Percentiles rank a stretch among this genome's conserved stretches.
Conservation (phyloP, 1,140 invertebrate genomes). For the Sogatella furcifera region DNA sequence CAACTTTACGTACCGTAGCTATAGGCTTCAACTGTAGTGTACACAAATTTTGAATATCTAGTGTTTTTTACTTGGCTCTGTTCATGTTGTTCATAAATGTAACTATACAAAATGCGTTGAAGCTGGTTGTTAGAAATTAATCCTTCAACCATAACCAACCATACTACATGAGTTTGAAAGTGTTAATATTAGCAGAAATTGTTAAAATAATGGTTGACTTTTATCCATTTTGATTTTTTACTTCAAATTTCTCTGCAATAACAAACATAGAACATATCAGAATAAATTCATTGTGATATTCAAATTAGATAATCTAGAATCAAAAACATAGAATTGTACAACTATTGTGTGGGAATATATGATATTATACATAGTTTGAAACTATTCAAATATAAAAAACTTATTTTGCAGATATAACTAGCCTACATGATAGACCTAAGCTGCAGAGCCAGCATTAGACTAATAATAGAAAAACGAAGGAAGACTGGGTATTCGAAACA, state of each 20-base stretch:
- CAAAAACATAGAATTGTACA: slow-evolving; percentile 1
- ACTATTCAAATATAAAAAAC: slow-evolving; percentile 4
- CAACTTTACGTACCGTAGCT: too few species aligned
- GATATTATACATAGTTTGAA: slow-evolving; percentile 4
- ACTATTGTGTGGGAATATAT: slow-evolving; percentile 5
- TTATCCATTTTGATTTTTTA: slow-evolving; percentile 8
- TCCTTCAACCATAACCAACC: too few species aligned
- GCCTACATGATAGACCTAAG: background rate
- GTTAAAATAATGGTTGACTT: slow-evolving; percentile 5
- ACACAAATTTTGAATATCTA: too few species aligned
- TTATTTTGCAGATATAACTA: slow-evolving; percentile 4
- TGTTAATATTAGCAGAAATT: slow-evolving; percentile 1
- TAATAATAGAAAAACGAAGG: too few species aligned
- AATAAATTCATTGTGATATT: background rate
- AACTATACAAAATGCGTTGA: too few species aligned
- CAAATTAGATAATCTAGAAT: background rate
- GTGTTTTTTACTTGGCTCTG: too few species aligned
- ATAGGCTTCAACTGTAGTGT: too few species aligned
- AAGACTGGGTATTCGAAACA: too few species aligned
- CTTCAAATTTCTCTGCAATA: slow-evolving; percentile 9
- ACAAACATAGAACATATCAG: slow-evolving; percentile 8
- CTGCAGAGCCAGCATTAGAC: background rate
- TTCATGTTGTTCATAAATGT: too few species aligned
- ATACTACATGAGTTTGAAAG: too few species aligned
- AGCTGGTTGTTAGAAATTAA: too few species aligned